Evolutionary conservation across 1,140 invertebrate species (phyloP).

Genomic region (Holotrichia oblita): DNA sequence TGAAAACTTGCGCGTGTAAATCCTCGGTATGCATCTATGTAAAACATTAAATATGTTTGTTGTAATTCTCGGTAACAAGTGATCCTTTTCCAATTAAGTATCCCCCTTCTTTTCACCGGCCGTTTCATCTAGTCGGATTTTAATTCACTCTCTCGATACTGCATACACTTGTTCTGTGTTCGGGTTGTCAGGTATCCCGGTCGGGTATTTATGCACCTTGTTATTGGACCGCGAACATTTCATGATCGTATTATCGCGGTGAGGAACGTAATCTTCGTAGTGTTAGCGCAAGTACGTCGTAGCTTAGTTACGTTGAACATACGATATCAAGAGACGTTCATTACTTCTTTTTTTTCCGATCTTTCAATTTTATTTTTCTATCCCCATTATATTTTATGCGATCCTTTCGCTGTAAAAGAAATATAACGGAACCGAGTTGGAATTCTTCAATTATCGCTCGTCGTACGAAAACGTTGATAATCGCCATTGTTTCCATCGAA

Average conservation of each 20-base stretch:
- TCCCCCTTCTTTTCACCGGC: conserved; percentile 9
- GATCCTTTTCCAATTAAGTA: conserved; percentile 39
- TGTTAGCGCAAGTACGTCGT: neutral
- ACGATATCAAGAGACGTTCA: too few relatives aligned
- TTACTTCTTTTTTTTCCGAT: too few relatives aligned
- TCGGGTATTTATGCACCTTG: conserved; percentile 39
- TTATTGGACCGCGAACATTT: conserved; percentile 32
- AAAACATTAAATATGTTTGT: conserved; percentile 38
- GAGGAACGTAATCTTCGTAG: conserved; percentile 37
- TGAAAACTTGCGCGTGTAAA: conserved; percentile 24
- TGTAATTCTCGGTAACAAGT: conserved; percentile 39
- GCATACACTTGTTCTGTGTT: conserved; percentile 35
- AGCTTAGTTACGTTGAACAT: too few relatives aligned
- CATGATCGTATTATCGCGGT: conserved; percentile 36
- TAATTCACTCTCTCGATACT: conserved; percentile 19
- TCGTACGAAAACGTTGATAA: too few relatives aligned
- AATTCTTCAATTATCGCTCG: too few relatives aligned
- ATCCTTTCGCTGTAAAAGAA: too few relatives aligned
- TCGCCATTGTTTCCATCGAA: too few relatives aligned
- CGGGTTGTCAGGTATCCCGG: conserved; percentile 35
- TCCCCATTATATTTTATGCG: too few relatives aligned
- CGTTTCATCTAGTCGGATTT: neutral
- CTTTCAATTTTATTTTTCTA: too few relatives aligned
- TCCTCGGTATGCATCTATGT: conserved; percentile 31
- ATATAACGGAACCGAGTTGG: too few relatives aligned